Percentiles rank a stretch among this genome's conserved stretches.
Conservation (phyloP, 1,140 invertebrate species). For the Laupala kohalensis region DNA sequence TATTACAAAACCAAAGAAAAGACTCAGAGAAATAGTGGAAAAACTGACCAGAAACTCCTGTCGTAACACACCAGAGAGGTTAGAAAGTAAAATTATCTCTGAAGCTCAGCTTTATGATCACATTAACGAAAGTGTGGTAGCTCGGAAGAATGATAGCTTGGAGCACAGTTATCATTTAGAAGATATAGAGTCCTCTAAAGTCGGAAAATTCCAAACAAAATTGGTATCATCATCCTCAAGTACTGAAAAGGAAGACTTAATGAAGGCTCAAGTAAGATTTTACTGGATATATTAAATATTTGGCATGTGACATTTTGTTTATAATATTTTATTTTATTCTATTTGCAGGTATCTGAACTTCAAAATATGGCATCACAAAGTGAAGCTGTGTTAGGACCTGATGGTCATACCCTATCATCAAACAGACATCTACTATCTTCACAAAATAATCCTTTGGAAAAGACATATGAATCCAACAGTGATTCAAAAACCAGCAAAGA, state of each 20-base stretch:
- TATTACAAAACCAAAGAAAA: conserved; percentile 10
- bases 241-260: conserved; percentile 25
- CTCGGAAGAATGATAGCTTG: conserved; percentile 11
- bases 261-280: conserved; percentile 33
- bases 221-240: conserved; percentile 2
- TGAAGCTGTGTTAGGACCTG: conserved; percentile 39
- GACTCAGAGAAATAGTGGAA: conserved; percentile 11
- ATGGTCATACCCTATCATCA: conserved; percentile 37
- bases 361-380: conserved; percentile 34
- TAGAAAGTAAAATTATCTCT: background rate
- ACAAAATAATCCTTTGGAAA: background rate
- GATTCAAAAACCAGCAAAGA: conserved; percentile 1
- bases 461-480: conserved; percentile 12
- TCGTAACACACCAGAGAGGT: conserved; percentile 1
- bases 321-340: too few relatives aligned
- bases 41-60: background rate
- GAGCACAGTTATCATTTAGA: conserved; percentile 30
- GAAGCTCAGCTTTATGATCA: conserved; percentile 8
- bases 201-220: conserved; percentile 36
- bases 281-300: too few relatives aligned
- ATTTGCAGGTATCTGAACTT: conserved; percentile 39
- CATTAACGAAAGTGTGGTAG: conserved; percentile 6
- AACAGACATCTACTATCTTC: background rate
- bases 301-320: too few relatives aligned
- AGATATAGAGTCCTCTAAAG: conserved; percentile 32